A percentile compares a stretch with the other conserved stretches of the same genome.
Conservation (phyloP, 2,113 vertebrate species). For the Sprattus sprattus region DNA sequence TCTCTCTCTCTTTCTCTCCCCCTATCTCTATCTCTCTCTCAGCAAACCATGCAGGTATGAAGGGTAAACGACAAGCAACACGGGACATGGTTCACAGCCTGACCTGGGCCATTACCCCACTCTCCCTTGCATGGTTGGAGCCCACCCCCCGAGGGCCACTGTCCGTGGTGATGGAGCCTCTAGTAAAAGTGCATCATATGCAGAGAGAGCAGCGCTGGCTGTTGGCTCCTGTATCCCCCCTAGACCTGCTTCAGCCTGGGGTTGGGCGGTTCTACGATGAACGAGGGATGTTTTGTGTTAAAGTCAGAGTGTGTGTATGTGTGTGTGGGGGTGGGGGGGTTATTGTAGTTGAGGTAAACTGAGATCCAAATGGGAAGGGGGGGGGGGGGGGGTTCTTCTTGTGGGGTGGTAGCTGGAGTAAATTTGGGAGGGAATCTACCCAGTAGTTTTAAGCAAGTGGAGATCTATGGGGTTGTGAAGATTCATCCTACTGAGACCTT, state of each 20-base stretch:
- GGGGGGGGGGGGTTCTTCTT: not conserved
- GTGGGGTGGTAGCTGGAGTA: not conserved
- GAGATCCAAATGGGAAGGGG: too few species aligned
- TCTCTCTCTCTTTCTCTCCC: not conserved
- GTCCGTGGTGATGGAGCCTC: too few species aligned
- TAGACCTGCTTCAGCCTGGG: too few species aligned
- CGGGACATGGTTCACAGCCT: not conserved
- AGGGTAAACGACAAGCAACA: not conserved
- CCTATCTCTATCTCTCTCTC: not conserved
- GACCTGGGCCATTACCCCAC: not conserved
- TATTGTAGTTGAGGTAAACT: too few species aligned
- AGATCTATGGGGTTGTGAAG: not conserved
- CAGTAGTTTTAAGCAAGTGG: not conserved
- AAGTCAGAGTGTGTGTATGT: too few species aligned
- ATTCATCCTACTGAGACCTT: not conserved
- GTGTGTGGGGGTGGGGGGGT: too few species aligned
- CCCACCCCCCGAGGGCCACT: too few species aligned
- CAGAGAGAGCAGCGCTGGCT: not conserved
- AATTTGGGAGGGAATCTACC: not conserved
- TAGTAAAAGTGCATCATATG: not conserved
- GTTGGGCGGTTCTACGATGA: too few species aligned
- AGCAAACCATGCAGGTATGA: not conserved
- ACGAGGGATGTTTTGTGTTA: too few species aligned
- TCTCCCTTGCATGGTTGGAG: too few species aligned
- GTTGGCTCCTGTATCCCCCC: too few species aligned